phyloP scores from a whole-genome alignment of 2,888 invertebrate species.

The Drosophila setosimentum region DNA sequence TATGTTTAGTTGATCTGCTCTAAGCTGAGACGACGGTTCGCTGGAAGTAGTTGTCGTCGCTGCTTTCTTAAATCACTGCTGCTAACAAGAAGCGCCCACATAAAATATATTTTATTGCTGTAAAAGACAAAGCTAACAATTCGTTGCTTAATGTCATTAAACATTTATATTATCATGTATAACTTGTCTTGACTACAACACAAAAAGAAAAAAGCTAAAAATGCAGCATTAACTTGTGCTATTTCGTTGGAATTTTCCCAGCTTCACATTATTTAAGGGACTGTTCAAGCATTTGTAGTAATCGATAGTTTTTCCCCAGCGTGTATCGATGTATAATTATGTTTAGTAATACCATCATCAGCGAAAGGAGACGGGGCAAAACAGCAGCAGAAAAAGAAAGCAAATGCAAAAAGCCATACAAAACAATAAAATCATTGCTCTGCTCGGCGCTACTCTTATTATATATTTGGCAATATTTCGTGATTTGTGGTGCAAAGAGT shows the following conservation, averaged over 20 bases:
- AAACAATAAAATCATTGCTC: slow-evolving; percentile 63
- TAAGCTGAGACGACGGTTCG: background rate
- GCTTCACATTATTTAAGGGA: background rate
- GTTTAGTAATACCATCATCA: slow-evolving; percentile 38
- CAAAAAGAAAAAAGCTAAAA: background rate
- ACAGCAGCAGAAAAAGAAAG: slow-evolving; percentile 61
- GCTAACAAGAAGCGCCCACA: background rate
- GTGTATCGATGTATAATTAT: slow-evolving; percentile 37
- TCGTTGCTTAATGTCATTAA: background rate
- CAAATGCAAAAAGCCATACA: slow-evolving; percentile 63
- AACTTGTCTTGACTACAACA: background rate
- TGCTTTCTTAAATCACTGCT: background rate
- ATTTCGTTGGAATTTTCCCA: background rate
- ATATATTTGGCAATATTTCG: slow-evolving; percentile 47
- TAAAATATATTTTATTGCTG: background rate
- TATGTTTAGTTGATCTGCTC: background rate
- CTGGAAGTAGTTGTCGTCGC: no score
- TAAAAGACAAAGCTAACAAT: background rate
- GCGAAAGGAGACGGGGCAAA: slow-evolving; percentile 56
- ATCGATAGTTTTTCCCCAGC: slow-evolving; percentile 14
- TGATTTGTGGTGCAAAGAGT: slow-evolving; percentile 54
- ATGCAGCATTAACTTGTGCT: background rate
- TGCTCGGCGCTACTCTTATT: slow-evolving; percentile 47
- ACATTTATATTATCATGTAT: background rate
- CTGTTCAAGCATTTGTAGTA: background rate